Evolutionary conservation across 2,113 vertebrate species (phyloP).

Genomic region (Psilopsiagon aurifrons): DNA sequence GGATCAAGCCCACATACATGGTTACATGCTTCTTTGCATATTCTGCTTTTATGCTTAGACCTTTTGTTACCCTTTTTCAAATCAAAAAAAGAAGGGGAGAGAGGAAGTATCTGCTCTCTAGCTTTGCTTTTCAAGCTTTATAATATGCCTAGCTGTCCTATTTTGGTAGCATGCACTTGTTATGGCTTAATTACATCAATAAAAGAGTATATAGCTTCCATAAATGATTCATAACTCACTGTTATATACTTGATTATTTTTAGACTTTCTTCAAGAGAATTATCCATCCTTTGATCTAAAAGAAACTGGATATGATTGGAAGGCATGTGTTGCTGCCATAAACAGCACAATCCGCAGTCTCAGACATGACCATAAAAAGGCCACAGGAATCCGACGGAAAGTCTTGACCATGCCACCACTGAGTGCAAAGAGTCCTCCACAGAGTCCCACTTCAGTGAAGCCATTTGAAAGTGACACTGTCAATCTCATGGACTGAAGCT

Average conservation of each 20-base stretch:
- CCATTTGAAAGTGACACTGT: neutral
- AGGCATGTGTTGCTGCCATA: constrained; percentile 78
- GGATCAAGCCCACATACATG: neutral
- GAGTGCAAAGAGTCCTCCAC: neutral
- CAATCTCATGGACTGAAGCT: neutral
- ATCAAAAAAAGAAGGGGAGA: neutral
- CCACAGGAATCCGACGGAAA: neutral
- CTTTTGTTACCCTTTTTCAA: neutral
- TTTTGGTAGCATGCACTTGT: neutral
- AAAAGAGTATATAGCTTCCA: neutral
- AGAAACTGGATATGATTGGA: constrained; percentile 79
- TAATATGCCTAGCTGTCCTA: neutral
- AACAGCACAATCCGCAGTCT: constrained; percentile 77
- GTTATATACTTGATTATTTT: constrained; percentile 29
- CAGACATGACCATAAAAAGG: constrained; percentile 56
- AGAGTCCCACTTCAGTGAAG: neutral
- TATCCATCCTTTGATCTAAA: constrained; percentile 73
- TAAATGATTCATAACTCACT: constrained; percentile 32
- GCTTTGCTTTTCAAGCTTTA: neutral
- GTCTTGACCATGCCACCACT: neutral
- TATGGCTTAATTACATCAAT: neutral
- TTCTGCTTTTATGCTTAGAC: neutral
- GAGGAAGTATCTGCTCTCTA: neutral
- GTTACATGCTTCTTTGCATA: neutral
- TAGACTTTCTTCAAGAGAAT: constrained; percentile 81